Evolutionary conservation across 2,797 vertebrate genomes (phyloP).

Genomic region (Picus viridis): DNA sequence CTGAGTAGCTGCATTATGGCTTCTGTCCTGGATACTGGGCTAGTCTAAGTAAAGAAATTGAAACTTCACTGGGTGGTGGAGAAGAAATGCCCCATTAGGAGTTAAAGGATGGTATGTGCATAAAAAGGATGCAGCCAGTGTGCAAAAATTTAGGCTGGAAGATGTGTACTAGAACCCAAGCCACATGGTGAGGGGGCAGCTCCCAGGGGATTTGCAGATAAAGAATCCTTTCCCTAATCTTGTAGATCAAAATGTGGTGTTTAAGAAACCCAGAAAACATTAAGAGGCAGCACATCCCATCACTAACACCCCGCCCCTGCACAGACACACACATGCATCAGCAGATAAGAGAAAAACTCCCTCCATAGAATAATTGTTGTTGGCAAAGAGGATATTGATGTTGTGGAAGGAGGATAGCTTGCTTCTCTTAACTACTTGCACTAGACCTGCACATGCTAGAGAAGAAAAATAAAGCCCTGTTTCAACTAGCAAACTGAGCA

Average conservation of each 20-base stretch:
- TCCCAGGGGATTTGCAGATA: neutral
- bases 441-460: conserved; percentile 8
- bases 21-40: neutral
- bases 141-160: neutral
- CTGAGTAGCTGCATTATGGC: neutral
- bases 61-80: neutral
- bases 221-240: conserved; percentile 4
- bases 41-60: neutral
- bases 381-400: conserved; percentile 45
- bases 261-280: neutral
- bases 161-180: neutral
- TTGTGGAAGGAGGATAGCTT: conserved; percentile 31
- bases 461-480: conserved; percentile 61
- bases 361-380: neutral
- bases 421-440: neutral
- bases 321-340: neutral
- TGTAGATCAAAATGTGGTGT: neutral
- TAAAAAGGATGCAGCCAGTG: neutral
- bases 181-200: neutral
- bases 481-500: conserved; percentile 56
- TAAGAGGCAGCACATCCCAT: neutral
- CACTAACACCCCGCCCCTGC: neutral
- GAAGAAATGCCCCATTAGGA: neutral
- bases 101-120: neutral
- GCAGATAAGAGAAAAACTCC: conserved; percentile 30